Evolutionary conservation across 2,797 vertebrate genomes (phyloP), one percentile per base, ranked within the genome.

Genomic region (Lacerta bilineata): DNA sequence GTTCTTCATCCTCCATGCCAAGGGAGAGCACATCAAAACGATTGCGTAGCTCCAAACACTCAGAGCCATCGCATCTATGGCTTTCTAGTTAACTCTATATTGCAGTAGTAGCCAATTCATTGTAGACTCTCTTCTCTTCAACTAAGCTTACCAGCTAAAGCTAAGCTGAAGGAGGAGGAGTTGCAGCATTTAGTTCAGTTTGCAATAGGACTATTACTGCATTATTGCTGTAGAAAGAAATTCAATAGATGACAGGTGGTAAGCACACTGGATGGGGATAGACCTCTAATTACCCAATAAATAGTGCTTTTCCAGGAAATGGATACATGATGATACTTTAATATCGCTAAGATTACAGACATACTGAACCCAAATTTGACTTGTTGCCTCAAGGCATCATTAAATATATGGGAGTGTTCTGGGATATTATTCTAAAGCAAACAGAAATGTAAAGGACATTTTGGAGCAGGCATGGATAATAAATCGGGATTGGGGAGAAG

Each of bases 121-220:
- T n/a, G n/a, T n/a, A 55, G 50, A n/a, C 13, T 17, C n/a, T 43
- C 86, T 68, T 17, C n/a, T 43, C 86, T 68, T 88, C 33, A 64
- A 33, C 36, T 29, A 1, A 55, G 13, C 50, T 55, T 81, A 50
- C 68, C 83, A 43, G 75, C 0, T 0, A 89, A 91, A 43, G 75
- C 0, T 0, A 89, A 91, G 29, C 81, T 15, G 36, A 9, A 71
- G 10, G 90, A 66, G 64, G 9, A 76, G 18, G 41, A 88, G 46
- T 29, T 25, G 3, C 4, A 27, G 20, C 13, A 50, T 75, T 46
- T 55, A 81, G 25, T 87, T 43, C 61, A 75, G 85, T 77, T 27
- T 76, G 77, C 41, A 85, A 17, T 4, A 39, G 79, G 11, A 39
- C 33, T 66, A 15, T 55, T 15, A 55, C 33, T 33, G 33, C 33